Evolutionary conservation across 2,113 vertebrate genomes (phyloP).

Genomic region (Seriola dumerili): DNA sequence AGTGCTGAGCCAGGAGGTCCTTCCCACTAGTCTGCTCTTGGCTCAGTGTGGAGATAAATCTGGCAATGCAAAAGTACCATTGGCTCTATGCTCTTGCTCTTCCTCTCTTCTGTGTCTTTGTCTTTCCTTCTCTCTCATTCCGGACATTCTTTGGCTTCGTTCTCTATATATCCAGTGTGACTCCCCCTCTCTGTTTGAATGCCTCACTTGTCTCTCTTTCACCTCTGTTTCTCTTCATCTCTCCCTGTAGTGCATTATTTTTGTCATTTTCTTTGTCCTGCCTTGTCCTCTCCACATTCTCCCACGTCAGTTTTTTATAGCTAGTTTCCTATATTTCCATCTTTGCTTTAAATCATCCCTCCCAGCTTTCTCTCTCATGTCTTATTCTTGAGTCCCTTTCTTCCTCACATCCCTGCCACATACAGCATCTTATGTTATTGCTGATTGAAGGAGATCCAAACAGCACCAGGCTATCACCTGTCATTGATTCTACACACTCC

Average conservation of each 20-base stretch:
- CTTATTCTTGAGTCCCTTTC: conserved; percentile 36
- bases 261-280: conserved; percentile 47
- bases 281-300: conserved; percentile 31
- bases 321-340: conserved; percentile 32
- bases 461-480: conserved; percentile 54
- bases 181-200: conserved; percentile 56
- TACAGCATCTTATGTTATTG: conserved; percentile 41
- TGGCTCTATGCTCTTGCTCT: conserved; percentile 41
- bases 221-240: conserved; percentile 63
- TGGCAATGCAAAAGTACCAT: conserved; percentile 40
- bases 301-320: neutral
- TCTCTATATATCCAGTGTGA: conserved; percentile 59
- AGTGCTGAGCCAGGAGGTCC: conserved; percentile 43
- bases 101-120: conserved; percentile 56
- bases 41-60: conserved; percentile 60
- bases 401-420: conserved; percentile 1
- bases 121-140: conserved; percentile 58
- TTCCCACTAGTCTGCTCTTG: conserved; percentile 48
- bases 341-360: conserved; percentile 35
- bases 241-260: conserved; percentile 52
- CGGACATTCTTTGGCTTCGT: conserved; percentile 69
- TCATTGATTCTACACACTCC: conserved; percentile 68
- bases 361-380: neutral
- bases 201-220: conserved; percentile 62
- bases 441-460: conserved; percentile 50